These are phyloP conservation scores for Nanorana parkeri DNA, from an alignment of 2,113 vertebrate genomes.

Conservation along the genomic window DNA sequence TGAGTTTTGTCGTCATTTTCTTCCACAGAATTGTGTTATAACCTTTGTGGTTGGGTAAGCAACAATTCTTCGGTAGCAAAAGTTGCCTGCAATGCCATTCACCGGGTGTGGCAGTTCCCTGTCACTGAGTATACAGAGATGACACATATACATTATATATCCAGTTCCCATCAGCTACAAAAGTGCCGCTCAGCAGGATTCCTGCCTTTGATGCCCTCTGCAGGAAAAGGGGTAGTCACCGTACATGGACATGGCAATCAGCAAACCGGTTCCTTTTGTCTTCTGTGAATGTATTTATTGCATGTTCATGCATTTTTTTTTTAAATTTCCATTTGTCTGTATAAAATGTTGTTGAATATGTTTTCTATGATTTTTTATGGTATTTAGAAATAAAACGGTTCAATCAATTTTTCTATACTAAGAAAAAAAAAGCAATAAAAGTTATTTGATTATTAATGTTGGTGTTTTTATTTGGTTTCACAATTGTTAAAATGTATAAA, in stretches of 20 bases:
- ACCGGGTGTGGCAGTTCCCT: background rate
- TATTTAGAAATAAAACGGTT: constrained; percentile 69
- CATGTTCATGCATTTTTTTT: constrained; percentile 76
- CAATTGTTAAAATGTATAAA: no score
- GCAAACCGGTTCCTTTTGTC: constrained; percentile 60
- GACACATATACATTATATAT: background rate
- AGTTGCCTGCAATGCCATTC: background rate
- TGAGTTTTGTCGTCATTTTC: no score
- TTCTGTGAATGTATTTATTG: constrained; percentile 86
- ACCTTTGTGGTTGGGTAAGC: no score
- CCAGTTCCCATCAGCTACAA: background rate
- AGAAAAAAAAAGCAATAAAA: constrained; percentile 82
- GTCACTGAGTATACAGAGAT: background rate
- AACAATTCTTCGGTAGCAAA: background rate
- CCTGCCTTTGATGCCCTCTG: constrained; percentile 69
- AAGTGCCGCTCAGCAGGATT: background rate
- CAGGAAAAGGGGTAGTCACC: constrained; percentile 68
- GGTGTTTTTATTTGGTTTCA: background rate
- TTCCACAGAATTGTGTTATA: no score
- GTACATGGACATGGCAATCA: background rate
- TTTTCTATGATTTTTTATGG: constrained; percentile 62
- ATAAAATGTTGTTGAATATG: constrained; percentile 65
- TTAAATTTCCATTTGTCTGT: constrained; percentile 63
- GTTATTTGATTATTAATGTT: constrained; percentile 58
- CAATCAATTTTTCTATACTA: constrained; percentile 72